Percentiles rank a stretch among this genome's conserved stretches.
Evolutionary conservation across 1,140 invertebrate species (phyloP).

Genomic region (Maconellicoccus hirsutus): DNA sequence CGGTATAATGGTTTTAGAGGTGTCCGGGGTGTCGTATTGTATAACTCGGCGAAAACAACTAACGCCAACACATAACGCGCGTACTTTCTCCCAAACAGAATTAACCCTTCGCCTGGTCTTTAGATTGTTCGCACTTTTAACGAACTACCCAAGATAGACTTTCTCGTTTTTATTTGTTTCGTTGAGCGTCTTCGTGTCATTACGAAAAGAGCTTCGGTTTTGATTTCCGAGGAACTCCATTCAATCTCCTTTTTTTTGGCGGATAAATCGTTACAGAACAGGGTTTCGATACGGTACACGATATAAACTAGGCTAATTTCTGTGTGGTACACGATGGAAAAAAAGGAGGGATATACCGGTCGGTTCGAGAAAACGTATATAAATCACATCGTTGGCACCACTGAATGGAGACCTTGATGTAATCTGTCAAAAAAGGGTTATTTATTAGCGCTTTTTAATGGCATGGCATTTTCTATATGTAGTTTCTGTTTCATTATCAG

Average conservation of each 20-base stretch:
- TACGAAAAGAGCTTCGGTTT: background rate
- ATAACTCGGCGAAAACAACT: conserved; percentile 22
- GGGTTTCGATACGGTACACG: no score
- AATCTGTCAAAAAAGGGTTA: conserved; percentile 20
- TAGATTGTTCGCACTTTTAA: conserved; percentile 20
- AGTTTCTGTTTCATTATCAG: conserved; percentile 18
- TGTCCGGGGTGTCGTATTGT: conserved; percentile 19
- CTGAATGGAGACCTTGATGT: conserved; percentile 22
- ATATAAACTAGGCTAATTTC: background rate
- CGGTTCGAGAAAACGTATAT: background rate
- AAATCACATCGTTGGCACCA: conserved; percentile 15
- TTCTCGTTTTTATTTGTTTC: background rate
- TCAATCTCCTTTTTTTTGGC: no score
- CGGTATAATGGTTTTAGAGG: conserved; percentile 21
- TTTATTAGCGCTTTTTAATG: conserved; percentile 20
- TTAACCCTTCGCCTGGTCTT: conserved; percentile 13
- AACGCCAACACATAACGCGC: conserved; percentile 12
- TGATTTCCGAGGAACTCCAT: background rate
- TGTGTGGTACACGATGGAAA: background rate
- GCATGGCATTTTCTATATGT: conserved; percentile 18
- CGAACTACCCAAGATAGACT: conserved; percentile 12
- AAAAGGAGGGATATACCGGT: background rate
- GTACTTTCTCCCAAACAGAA: conserved; percentile 19
- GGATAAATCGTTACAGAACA: no score
- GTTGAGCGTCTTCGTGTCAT: background rate